Base-by-base conservation (phyloP, 2,113 vertebrate genomes). In the Seriola quinqueradiata region DNA sequence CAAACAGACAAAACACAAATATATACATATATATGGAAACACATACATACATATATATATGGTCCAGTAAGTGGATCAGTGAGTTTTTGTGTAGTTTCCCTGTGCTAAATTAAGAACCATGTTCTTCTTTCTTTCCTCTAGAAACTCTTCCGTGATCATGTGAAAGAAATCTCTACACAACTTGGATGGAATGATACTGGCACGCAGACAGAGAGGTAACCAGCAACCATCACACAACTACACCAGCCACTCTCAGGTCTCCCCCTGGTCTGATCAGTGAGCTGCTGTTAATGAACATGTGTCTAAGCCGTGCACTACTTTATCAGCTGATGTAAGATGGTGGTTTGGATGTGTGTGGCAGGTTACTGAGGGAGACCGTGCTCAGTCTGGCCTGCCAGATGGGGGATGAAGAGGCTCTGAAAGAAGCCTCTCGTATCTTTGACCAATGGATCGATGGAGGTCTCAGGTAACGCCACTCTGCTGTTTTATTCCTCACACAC, bases 321-420 rank as follows among this genome's bases (percentile, higher is more conserved):
- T 60, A 68, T 23, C 21, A 11, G 14, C 21, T 8, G 46, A 11
- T 55, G 19, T 55, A 7, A 28, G 34, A 64, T 50, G 25, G 1
- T 65, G 28, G 46, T 9, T 75, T 28, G 32, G 16, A 12, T 69
- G 32, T 81, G 48, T 36, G 64, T 68, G 19, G 4, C 83, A 99
- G 98, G 92, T 94, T 99, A 59, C 95, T 99, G 71, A 96, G 97
- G 63, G 90, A 96, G 65, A 95, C 94, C 0, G 95, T 97, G 64
- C 89, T 99, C 75, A 90, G 93, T 38, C 94, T 99, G 1, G 95
- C 98, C 0, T 99, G 98, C 89, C 94, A 95, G 85, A 96, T 97
- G 96, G 82, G 25, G 42, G 95, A 98, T 19, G 0, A 0, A 11
- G 91, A 92, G 0, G 92, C 95, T 73, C 92, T 99, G 63, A 5